phyloP scores from a whole-genome alignment of 2,113 vertebrate species.

The Tetraodon nigroviridis region DNA sequence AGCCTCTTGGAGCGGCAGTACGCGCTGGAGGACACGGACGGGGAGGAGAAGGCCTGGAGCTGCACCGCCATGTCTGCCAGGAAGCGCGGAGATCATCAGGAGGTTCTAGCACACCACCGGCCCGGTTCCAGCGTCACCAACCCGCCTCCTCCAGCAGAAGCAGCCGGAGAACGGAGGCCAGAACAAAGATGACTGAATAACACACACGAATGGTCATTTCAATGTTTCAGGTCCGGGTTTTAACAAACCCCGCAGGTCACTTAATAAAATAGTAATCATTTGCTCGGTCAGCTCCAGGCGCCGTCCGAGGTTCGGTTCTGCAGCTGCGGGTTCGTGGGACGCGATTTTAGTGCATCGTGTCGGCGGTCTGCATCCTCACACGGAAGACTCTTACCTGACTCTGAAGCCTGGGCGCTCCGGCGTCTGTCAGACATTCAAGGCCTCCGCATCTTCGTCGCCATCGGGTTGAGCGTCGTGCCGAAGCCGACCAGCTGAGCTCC shows the following conservation, averaged over 20 bases:
- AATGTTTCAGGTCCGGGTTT: too few relatives aligned
- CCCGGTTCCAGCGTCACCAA: too few relatives aligned
- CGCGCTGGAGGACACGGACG: conserved; percentile 95
- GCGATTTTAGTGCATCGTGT: neutral
- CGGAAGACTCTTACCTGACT: conserved; percentile 36
- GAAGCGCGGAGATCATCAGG: neutral
- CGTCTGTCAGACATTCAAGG: conserved; percentile 31
- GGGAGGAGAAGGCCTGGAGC: conserved; percentile 95
- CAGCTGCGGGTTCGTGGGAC: too few relatives aligned
- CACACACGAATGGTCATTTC: too few relatives aligned
- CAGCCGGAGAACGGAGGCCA: too few relatives aligned
- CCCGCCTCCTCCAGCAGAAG: too few relatives aligned
- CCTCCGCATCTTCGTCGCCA: conserved; percentile 23
- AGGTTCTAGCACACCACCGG: too few relatives aligned
- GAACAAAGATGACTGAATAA: too few relatives aligned
- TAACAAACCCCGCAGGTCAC: too few relatives aligned
- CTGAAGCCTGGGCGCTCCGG: conserved; percentile 28
- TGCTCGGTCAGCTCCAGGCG: too few relatives aligned
- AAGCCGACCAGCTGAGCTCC: conserved; percentile 45
- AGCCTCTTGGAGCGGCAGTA: conserved; percentile 95
- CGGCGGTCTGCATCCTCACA: neutral
- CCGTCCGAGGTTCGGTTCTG: too few relatives aligned
- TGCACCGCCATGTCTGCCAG: conserved; percentile 93
- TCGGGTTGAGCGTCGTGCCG: conserved; percentile 6
- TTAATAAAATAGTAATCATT: too few relatives aligned